Percentiles rank a stretch among this genome's conserved stretches.
Conservation (phyloP, 2,888 invertebrate genomes). For the Mythimna vitellina region DNA sequence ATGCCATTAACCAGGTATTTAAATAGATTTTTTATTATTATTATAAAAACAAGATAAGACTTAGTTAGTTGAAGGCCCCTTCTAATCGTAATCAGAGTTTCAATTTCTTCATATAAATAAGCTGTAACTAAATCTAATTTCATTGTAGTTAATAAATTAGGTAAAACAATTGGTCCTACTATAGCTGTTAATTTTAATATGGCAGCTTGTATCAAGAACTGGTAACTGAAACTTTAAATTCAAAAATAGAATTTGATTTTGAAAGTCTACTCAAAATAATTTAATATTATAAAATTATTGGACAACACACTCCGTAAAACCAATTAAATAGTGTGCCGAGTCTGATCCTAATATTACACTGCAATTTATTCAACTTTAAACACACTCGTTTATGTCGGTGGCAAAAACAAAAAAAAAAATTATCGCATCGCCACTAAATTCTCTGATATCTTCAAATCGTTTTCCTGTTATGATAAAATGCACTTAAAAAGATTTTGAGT, state of each 20-base stretch:
- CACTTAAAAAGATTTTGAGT: not conserved
- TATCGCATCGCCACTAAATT: conserved; percentile 5
- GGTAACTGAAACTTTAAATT: not conserved
- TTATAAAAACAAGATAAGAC: not conserved
- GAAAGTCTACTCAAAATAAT: too few relatives aligned
- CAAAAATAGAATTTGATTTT: not conserved
- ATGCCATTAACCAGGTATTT: not conserved
- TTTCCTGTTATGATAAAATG: conserved; percentile 6
- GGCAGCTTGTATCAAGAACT: not conserved
- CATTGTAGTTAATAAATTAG: not conserved
- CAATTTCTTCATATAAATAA: not conserved
- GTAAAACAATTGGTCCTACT: not conserved
- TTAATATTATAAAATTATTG: conserved; percentile 3
- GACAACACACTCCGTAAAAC: too few relatives aligned
- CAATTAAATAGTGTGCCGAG: not conserved
- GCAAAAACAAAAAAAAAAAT: not conserved
- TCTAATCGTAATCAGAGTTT: not conserved
- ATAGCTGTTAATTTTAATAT: not conserved
- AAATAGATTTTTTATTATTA: not conserved
- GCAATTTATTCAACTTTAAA: not conserved
- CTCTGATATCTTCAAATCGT: conserved; percentile 14
- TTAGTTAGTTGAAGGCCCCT: not conserved
- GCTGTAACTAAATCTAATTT: not conserved
- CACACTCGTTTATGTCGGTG: not conserved
- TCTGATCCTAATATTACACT: not conserved